Percentiles rank a stretch among this genome's conserved stretches.
Evolutionary conservation across 2,797 vertebrate genomes (phyloP).

Genomic region (Chrysocyon brachyurus): DNA sequence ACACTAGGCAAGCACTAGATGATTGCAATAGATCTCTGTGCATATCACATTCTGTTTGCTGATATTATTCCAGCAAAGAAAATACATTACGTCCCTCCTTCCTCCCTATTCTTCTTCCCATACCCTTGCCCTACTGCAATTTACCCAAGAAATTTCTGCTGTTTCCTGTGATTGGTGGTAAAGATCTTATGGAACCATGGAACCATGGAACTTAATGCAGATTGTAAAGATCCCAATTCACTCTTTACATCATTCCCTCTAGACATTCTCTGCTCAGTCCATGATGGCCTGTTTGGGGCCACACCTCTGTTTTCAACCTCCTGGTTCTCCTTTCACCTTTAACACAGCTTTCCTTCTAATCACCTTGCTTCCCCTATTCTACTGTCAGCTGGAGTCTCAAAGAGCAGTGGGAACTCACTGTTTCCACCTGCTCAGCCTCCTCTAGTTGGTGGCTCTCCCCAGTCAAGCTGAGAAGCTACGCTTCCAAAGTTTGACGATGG

Average conservation of each 20-base stretch:
- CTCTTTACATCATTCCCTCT: neutral
- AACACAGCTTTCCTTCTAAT: neutral
- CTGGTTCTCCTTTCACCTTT: neutral
- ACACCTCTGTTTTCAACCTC: neutral
- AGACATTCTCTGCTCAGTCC: neutral
- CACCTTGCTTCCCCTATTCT: neutral
- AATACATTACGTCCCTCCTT: neutral
- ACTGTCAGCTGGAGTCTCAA: neutral
- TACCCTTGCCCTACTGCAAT: accelerated
- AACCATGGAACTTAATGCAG: neutral
- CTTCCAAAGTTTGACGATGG: neutral
- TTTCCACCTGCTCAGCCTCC: neutral
- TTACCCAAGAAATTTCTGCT: neutral
- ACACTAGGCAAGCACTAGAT: neutral
- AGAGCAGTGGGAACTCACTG: neutral
- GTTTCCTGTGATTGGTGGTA: neutral
- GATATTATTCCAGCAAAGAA: neutral
- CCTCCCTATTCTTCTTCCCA: neutral
- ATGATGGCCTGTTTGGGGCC: neutral
- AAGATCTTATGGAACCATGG: neutral
- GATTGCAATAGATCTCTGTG: neutral
- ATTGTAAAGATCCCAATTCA: neutral
- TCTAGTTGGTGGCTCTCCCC: neutral
- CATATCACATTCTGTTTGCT: neutral
- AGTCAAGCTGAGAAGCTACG: neutral